These are phyloP conservation scores for Drosophila watanabei DNA, from an alignment of 1,140 invertebrate genomes.

Conservation along the genomic window DNA sequence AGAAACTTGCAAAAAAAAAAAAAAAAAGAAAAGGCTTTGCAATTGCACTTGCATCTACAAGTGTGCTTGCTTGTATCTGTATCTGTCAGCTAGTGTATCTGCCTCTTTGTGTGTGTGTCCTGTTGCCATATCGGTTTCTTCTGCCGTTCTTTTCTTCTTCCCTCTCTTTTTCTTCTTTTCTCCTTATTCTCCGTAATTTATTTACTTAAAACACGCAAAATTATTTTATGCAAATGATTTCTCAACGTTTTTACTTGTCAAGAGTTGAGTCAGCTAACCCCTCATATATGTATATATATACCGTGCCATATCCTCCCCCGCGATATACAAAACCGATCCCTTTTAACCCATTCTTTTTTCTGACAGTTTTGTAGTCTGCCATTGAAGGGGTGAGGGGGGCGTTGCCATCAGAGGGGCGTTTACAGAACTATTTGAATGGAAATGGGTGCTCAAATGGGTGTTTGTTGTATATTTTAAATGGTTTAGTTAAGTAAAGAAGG, in stretches of 20 bases:
- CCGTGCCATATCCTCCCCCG: constrained; percentile 13
- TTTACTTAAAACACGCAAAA: constrained; percentile 82
- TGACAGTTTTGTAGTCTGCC: constrained; percentile 36
- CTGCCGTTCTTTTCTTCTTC: constrained; percentile 13
- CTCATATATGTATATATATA: neutral
- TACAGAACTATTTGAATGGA: neutral
- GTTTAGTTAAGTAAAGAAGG: neutral
- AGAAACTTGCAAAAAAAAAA: constrained; percentile 13
- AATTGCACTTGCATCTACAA: constrained; percentile 40
- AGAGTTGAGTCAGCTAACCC: constrained; percentile 55
- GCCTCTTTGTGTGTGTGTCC: neutral
- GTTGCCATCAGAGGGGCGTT: constrained; percentile 54
- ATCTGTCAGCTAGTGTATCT: neutral
- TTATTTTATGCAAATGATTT: constrained; percentile 82
- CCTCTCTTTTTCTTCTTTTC: constrained; percentile 31
- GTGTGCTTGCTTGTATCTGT: constrained; percentile 11
- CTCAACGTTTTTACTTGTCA: constrained; percentile 50
- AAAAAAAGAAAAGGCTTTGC: constrained; percentile 12
- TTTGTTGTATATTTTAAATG: neutral
- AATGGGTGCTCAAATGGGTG: neutral
- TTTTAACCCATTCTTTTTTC: neutral
- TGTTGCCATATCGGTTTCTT: constrained; percentile 38
- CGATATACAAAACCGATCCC: constrained; percentile 4
- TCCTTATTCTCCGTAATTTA: constrained; percentile 68
- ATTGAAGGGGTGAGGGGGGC: constrained; percentile 52